Evolutionary conservation across 1,140 invertebrate genomes (phyloP).

Genomic region (Drosophila virilis): DNA sequence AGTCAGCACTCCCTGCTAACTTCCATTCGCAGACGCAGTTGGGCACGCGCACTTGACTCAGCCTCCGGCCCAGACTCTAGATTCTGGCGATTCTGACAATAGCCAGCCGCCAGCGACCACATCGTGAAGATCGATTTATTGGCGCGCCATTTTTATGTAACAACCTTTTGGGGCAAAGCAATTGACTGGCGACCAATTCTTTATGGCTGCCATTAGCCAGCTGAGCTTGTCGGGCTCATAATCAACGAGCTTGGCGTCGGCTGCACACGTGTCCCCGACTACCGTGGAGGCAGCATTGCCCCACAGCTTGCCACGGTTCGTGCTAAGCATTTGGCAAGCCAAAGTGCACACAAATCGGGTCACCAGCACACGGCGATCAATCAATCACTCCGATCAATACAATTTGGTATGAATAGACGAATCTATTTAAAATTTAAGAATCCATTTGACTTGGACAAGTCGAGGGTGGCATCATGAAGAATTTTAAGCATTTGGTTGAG

Average conservation of each 20-base stretch:
- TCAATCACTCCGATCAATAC: slow-evolving; percentile 42
- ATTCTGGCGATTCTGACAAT: slow-evolving; percentile 13
- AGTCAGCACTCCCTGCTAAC: not conserved
- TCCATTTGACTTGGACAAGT: slow-evolving; percentile 9
- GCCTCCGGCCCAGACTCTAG: not conserved
- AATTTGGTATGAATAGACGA: not conserved
- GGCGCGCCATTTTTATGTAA: slow-evolving; percentile 57
- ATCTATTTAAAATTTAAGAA: not conserved
- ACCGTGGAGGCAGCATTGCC: not conserved
- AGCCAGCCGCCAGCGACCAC: slow-evolving; percentile 17
- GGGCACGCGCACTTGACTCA: slow-evolving; percentile 28
- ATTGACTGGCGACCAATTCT: slow-evolving; percentile 22
- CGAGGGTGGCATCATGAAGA: too few species aligned
- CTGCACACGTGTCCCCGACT: slow-evolving; percentile 44
- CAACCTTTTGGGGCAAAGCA: slow-evolving; percentile 38
- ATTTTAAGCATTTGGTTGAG: too few species aligned
- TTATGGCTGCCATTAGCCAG: slow-evolving; percentile 33
- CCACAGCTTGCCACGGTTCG: slow-evolving; percentile 13
- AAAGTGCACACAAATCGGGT: slow-evolving; percentile 52
- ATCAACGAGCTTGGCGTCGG: slow-evolving; percentile 13
- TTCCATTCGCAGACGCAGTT: not conserved
- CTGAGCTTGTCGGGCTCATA: slow-evolving; percentile 20
- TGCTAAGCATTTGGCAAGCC: not conserved
- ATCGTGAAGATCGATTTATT: slow-evolving; percentile 57
- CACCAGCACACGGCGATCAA: slow-evolving; percentile 38